A percentile compares a stretch with the other conserved stretches of the same genome.
Evolutionary conservation across 2,113 vertebrate genomes (phyloP).

Genomic region (Motacilla tschutschensis): DNA sequence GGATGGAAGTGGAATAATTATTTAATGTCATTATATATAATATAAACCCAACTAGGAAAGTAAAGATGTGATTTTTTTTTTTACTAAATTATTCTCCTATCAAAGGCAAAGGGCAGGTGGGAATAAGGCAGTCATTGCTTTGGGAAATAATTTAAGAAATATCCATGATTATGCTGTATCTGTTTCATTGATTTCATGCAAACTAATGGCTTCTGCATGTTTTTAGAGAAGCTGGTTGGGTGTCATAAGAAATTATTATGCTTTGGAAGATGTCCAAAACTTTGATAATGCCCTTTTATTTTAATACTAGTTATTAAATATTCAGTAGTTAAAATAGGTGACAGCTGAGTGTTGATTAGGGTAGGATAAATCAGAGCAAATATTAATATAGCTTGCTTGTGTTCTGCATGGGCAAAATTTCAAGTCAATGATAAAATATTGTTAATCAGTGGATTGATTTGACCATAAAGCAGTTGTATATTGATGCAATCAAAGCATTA

Average conservation of each 20-base stretch:
- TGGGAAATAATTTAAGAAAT: not conserved
- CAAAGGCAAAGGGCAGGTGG: not conserved
- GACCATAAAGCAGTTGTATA: constrained; percentile 8
- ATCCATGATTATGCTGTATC: not conserved
- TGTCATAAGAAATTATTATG: not conserved
- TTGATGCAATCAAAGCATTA: constrained; percentile 1
- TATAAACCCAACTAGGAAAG: not conserved
- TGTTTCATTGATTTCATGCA: not conserved
- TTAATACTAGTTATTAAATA: not conserved
- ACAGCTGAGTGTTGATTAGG: not conserved
- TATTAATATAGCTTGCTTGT: not conserved
- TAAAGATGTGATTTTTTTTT: not conserved
- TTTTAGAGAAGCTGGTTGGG: not conserved
- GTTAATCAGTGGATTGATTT: constrained; percentile 45
- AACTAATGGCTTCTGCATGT: not conserved
- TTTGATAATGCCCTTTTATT: not conserved
- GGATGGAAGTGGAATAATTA: not conserved
- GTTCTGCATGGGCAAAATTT: constrained; percentile 1
- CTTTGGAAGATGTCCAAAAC: not conserved
- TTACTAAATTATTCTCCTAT: not conserved
- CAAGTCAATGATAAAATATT: constrained; percentile 15
- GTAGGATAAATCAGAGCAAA: not conserved
- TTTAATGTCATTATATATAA: not conserved
- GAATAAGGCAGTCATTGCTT: not conserved
- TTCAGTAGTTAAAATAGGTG: not conserved